A percentile compares a stretch with the other conserved stretches of the same genome.
These are phyloP conservation scores for Cryptus armator DNA, from an alignment of 2,888 invertebrate genomes.

Conservation along the genomic window DNA sequence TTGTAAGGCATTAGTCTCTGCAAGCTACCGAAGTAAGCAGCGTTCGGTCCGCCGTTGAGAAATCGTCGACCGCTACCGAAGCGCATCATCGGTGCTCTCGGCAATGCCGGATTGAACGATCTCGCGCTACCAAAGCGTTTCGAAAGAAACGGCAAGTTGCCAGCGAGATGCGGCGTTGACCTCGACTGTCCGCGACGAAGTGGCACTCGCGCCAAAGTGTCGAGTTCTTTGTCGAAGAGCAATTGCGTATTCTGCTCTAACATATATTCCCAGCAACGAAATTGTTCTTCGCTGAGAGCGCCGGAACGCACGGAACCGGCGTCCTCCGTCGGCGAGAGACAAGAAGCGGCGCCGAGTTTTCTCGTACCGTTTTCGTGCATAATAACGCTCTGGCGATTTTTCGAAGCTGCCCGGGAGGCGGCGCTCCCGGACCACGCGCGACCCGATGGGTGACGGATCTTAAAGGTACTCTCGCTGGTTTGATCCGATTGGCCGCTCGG, in stretches of 20 bases:
- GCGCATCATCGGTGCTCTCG: conserved; percentile 86
- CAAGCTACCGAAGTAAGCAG: conserved; percentile 94
- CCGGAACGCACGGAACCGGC: conserved; percentile 83
- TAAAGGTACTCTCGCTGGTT: conserved; percentile 81
- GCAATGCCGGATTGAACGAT: conserved; percentile 89
- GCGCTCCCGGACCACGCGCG: conserved; percentile 80
- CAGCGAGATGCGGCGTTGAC: conserved; percentile 81
- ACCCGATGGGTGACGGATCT: conserved; percentile 79
- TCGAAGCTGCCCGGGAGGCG: conserved; percentile 78
- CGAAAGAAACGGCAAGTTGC: conserved; percentile 85
- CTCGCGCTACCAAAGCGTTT: conserved; percentile 93
- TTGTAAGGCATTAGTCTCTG: conserved; percentile 94
- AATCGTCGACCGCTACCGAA: conserved; percentile 88
- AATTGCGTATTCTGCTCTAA: conserved; percentile 95
- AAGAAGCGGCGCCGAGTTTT: conserved; percentile 73
- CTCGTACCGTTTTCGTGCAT: conserved; percentile 80
- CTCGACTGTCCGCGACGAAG: conserved; percentile 86
- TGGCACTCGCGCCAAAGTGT: conserved; percentile 88
- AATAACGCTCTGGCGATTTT: conserved; percentile 79
- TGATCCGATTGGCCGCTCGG: conserved; percentile 95
- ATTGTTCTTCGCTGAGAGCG: conserved; percentile 91
- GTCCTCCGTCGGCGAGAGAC: conserved; percentile 86
- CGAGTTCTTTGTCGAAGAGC: conserved; percentile 94
- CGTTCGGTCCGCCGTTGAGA: conserved; percentile 91
- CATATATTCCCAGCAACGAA: conserved; percentile 97